A percentile compares a stretch with the other conserved stretches of the same genome.
phyloP scores from a whole-genome alignment of 53 echinoderm and acorn worm genomes.

The Echinometra lucunter region DNA sequence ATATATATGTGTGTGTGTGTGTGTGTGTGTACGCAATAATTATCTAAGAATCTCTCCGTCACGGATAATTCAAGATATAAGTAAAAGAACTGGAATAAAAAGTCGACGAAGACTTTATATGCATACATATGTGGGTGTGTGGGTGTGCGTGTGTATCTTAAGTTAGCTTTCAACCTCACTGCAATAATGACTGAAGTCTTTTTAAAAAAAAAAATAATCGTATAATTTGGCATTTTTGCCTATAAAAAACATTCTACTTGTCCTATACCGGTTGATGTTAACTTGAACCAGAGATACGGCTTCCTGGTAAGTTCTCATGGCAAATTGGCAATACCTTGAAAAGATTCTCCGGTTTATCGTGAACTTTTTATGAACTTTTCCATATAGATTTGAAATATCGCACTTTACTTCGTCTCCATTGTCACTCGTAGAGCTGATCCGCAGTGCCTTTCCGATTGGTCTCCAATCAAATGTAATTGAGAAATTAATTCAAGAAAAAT shows the following conservation, averaged over 20 bases:
- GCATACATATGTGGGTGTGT: too few species aligned
- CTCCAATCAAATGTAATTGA: constrained; percentile 51
- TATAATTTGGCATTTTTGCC: too few species aligned
- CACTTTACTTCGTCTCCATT: neutral
- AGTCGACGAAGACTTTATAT: too few species aligned
- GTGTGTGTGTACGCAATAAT: too few species aligned
- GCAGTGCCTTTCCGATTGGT: constrained; percentile 5
- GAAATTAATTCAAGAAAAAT: constrained; percentile 37
- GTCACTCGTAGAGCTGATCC: neutral
- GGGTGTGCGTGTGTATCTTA: too few species aligned
- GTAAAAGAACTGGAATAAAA: too few species aligned
- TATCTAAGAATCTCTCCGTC: too few species aligned
- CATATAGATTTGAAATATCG: neutral
- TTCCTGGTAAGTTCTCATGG: neutral
- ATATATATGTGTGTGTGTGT: too few species aligned
- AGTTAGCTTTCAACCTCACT: too few species aligned
- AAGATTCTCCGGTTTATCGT: neutral
- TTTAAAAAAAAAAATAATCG: too few species aligned
- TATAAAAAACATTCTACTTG: neutral
- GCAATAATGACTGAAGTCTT: too few species aligned
- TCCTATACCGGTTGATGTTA: neutral
- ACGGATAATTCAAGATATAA: too few species aligned
- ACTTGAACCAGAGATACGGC: neutral
- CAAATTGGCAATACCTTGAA: neutral
- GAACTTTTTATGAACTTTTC: constrained; percentile 42